phyloP scores from a whole-genome alignment of 2,113 vertebrate species.

The Gopherus flavomarginatus region DNA sequence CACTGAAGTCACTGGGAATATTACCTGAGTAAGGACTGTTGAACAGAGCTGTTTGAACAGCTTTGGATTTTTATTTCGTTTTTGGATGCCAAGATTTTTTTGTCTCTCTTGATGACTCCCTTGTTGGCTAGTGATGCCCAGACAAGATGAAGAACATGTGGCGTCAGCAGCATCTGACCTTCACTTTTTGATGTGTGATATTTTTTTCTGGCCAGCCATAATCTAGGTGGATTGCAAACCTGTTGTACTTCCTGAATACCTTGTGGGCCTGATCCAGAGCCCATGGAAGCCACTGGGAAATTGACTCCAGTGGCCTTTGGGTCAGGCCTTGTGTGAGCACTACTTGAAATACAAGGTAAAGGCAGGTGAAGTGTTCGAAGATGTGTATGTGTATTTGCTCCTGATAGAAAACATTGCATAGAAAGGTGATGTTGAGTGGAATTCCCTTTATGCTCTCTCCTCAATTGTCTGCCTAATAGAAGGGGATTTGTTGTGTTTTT shows the following conservation, averaged over 20 bases:
- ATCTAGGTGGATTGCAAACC: constrained; percentile 52
- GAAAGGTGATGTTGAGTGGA: constrained; percentile 60
- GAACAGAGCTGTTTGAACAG: constrained; percentile 35
- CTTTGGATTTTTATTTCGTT: constrained; percentile 58
- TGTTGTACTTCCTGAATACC: constrained; percentile 47
- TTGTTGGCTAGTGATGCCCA: constrained; percentile 50
- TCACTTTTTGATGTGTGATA: constrained; percentile 45
- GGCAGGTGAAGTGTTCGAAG: neutral
- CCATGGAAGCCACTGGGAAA: constrained; percentile 43
- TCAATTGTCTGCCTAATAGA: constrained; percentile 16
- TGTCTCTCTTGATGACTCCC: neutral
- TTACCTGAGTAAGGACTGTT: constrained; percentile 39
- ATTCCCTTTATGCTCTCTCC: constrained; percentile 55
- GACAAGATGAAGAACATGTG: constrained; percentile 37
- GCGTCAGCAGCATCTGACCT: constrained; percentile 54
- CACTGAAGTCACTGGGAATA: constrained; percentile 57
- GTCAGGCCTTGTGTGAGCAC: neutral
- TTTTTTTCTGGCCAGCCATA: constrained; percentile 49
- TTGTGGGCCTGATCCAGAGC: constrained; percentile 61
- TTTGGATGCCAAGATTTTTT: constrained; percentile 45
- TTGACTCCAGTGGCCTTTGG: constrained; percentile 4
- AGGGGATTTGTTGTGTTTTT: constrained; percentile 59
- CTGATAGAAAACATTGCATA: constrained; percentile 8
- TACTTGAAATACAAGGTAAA: neutral
- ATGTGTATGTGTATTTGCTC: neutral